Base-by-base conservation (phyloP, 1,140 invertebrate species). In the Diorhabda carinulata region DNA sequence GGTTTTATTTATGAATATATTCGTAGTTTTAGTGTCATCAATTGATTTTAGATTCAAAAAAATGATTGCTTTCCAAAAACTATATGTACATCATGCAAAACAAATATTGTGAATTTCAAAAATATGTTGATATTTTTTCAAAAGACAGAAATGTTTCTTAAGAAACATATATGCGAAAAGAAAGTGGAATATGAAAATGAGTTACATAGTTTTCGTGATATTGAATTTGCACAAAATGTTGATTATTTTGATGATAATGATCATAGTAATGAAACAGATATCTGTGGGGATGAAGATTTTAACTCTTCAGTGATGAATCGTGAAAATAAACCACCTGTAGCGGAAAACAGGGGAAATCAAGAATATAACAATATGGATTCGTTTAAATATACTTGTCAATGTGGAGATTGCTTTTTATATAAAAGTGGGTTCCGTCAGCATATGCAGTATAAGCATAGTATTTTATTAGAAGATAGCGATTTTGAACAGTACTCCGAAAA, bases 351-450 rank as follows among this genome's bases (percentile, higher is more conserved):
- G 9, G 41, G 8, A 64, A 69, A 66, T 8, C 5, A 57, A 42
- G 64, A 66, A 25, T 45, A 52, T 41, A 47, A 57, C 3, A 61
- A 5, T 25, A 40, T 61, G 45, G 42, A 40, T 47, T 64, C 43
- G 40, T 56, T 61, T 43, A 72, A 67, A 67, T 70, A 42, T 47
- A 64, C 52, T 63, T 67, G 47, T 67, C 58, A 70, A 52, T 70
- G 69, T 58, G 69, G 69, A 40, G 65, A 70, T 41, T 64, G 52
- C 60, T 70, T 67, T 40, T 56, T 67, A 25, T 60, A 70, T 58
- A 70, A 70, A 59, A 10, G 56, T 43, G 69, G 61, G n/a, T 63
- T 70, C 59, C 69, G 64, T 9, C 61, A 57, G 10, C 69, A 70
- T 9, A 61, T 70, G 61, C 43, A 59, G 9, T 45, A 40, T 2